Conservation (phyloP, 2,113 vertebrate genomes). For the Noturus placidus region DNA sequence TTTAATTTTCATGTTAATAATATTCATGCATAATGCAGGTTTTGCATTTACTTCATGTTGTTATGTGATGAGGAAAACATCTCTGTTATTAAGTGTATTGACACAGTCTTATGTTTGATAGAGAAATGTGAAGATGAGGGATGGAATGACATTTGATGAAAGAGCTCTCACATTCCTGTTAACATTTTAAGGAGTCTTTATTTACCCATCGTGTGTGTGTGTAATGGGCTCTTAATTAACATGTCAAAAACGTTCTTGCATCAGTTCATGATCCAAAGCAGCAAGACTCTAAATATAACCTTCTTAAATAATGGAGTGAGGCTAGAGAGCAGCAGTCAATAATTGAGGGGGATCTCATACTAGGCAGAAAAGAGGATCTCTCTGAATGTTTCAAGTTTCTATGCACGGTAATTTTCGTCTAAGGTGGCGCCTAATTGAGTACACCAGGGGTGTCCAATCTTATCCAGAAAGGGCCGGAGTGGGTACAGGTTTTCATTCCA, state of each 20-base stretch:
- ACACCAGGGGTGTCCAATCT: too few species aligned
- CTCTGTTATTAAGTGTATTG: not conserved
- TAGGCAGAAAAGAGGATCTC: conserved; percentile 70
- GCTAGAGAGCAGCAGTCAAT: conserved; percentile 79
- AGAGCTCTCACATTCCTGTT: conserved; percentile 13
- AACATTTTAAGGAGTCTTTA: conserved; percentile 49
- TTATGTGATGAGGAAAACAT: not conserved
- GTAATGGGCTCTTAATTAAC: conserved; percentile 68
- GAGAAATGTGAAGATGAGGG: not conserved
- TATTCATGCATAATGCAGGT: not conserved
- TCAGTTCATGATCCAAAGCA: conserved; percentile 64
- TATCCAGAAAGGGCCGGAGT: too few species aligned
- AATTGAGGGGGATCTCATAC: conserved; percentile 76
- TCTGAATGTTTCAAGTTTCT: conserved; percentile 63
- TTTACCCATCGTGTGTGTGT: conserved; percentile 60
- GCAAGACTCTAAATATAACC: conserved; percentile 76
- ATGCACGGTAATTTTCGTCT: conserved; percentile 50
- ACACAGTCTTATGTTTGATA: not conserved
- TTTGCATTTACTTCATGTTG: not conserved
- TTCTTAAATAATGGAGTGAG: conserved; percentile 77
- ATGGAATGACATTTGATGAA: conserved; percentile 12
- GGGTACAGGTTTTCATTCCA: too few species aligned
- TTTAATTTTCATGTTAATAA: not conserved
- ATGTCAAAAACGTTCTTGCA: conserved; percentile 66
- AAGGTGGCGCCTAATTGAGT: conserved; percentile 48